Evolutionary conservation across 92 coral and sea anemone genomes (phyloP).

Genomic region (Epizoanthus illoricatus): DNA sequence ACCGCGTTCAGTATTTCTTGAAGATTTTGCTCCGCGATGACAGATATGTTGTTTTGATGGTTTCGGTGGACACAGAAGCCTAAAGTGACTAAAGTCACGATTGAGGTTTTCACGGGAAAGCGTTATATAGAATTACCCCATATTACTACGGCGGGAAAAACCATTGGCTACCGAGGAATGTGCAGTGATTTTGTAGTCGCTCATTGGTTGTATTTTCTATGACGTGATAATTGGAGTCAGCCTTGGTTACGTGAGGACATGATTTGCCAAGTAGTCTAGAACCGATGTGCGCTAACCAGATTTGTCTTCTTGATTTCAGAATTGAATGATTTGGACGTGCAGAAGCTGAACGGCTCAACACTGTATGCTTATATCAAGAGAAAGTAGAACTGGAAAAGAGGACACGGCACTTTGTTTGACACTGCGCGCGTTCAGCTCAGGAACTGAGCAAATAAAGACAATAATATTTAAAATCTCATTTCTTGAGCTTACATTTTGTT

Average conservation of each 20-base stretch:
- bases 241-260: neutral
- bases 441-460: no score
- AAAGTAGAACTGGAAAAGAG: constrained; percentile 1
- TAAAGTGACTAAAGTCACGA: no score
- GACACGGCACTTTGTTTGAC: no score
- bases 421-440: no score
- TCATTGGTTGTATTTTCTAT: neutral
- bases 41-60: neutral
- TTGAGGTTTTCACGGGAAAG: no score
- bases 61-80: no score
- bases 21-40: neutral
- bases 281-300: neutral
- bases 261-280: neutral
- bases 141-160: no score
- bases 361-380: constrained; percentile 34
- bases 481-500: no score
- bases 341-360: constrained; percentile 32
- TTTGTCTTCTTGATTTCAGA: constrained; percentile 12
- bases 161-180: no score
- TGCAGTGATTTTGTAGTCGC: no score
- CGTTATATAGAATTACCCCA: no score
- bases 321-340: constrained; percentile 30
- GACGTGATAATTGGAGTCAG: neutral
- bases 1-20: neutral
- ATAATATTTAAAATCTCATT: no score